These are phyloP conservation scores for Adrianichthys oophorus DNA, from an alignment of 2,797 vertebrate genomes.

Conservation along the genomic window DNA sequence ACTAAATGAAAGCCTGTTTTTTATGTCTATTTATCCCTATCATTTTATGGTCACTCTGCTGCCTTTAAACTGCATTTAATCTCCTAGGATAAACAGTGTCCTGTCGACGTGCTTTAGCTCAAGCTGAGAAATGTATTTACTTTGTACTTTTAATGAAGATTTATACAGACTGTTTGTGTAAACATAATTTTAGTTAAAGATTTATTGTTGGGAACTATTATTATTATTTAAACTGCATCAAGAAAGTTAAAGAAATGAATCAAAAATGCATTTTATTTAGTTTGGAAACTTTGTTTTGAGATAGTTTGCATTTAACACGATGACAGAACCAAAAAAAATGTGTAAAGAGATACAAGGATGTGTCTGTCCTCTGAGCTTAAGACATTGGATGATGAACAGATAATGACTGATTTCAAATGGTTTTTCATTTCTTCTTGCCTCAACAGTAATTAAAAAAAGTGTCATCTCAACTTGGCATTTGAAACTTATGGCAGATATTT, in stretches of 20 bases:
- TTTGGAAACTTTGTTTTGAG: slow-evolving; percentile 6
- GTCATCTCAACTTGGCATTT: too few species aligned
- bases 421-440: too few species aligned
- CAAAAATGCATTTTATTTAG: not conserved
- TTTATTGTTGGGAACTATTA: too few species aligned
- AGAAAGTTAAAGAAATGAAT: slow-evolving; percentile 18
- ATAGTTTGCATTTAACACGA: slow-evolving; percentile 11
- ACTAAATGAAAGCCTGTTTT: not conserved
- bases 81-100: not conserved
- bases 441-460: too few species aligned
- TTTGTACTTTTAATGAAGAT: too few species aligned
- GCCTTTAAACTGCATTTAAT: not conserved
- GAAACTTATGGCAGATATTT: too few species aligned
- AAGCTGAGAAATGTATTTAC: too few species aligned
- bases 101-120: too few species aligned
- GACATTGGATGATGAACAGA: not conserved
- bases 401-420: too few species aligned
- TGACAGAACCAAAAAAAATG: not conserved
- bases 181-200: too few species aligned
- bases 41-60: not conserved
- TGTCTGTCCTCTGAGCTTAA: slow-evolving; percentile 17
- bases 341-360: slow-evolving; percentile 15
- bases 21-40: not conserved
- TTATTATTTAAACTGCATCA: not conserved
- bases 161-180: too few species aligned